phyloP scores from a whole-genome alignment of 1,140 invertebrate genomes.

The Laodelphax striatellus region DNA sequence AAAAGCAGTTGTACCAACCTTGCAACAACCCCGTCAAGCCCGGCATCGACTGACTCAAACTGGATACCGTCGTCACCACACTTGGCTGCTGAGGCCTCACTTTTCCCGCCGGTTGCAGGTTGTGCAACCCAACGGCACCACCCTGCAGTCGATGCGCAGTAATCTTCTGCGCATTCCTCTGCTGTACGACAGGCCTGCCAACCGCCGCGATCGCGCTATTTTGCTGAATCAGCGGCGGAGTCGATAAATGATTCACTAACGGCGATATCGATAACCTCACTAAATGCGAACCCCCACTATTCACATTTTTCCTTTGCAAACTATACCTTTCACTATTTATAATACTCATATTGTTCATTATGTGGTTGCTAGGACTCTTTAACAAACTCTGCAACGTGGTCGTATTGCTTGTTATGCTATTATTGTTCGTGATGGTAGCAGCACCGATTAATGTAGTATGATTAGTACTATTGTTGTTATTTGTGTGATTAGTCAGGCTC shows the following conservation, averaged over 20 bases:
- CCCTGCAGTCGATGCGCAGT: no score
- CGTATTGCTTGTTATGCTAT: not conserved
- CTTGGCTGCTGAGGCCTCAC: no score
- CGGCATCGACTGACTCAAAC: no score
- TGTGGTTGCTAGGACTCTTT: slow-evolving; percentile 5
- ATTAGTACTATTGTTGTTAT: slow-evolving; percentile 37
- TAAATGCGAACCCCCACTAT: slow-evolving; percentile 29
- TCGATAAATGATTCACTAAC: slow-evolving; percentile 11
- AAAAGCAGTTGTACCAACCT: no score
- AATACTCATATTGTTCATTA: slow-evolving; percentile 19
- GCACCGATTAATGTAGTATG: slow-evolving; percentile 31
- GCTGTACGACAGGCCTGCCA: no score
- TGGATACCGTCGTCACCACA: no score
- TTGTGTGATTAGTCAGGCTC: slow-evolving; percentile 52
- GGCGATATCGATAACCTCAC: slow-evolving; percentile 11
- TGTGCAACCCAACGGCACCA: no score
- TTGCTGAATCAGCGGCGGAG: slow-evolving; percentile 3
- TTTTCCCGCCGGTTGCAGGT: no score
- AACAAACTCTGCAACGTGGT: not conserved
- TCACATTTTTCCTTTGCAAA: slow-evolving; percentile 18
- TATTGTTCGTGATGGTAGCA: slow-evolving; percentile 17
- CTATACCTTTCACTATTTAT: slow-evolving; percentile 13
- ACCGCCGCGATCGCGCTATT: no score
- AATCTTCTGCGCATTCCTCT: no score
- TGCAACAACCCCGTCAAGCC: no score